Percentiles rank a stretch among this genome's conserved stretches.
phyloP scores from a whole-genome alignment of 2,797 vertebrate genomes.

The Gadopsis marmoratus region DNA sequence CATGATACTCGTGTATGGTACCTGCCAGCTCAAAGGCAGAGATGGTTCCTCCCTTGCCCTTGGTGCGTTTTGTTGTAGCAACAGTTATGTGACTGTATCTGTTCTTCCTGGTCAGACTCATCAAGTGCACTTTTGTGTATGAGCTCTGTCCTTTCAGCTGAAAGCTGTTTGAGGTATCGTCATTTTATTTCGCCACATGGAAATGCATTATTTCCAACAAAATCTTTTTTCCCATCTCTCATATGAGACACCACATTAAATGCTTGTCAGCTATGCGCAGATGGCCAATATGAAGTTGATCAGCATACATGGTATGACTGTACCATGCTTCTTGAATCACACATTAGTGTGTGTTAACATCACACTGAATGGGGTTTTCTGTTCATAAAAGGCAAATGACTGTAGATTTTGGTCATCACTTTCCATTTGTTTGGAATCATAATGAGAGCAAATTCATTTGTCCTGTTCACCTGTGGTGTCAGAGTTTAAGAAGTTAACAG shows the following conservation, averaged over 20 bases:
- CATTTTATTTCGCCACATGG: no score
- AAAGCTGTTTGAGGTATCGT: no score
- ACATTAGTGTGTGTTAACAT: constrained; percentile 4
- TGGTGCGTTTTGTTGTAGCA: no score
- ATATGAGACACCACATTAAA: constrained; percentile 31
- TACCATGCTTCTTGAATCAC: constrained; percentile 17
- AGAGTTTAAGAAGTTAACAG: neutral
- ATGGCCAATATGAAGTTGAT: constrained; percentile 26
- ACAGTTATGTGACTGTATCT: no score
- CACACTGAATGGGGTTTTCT: neutral
- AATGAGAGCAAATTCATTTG: neutral
- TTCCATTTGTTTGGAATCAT: constrained; percentile 1
- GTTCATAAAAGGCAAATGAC: neutral
- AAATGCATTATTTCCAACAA: no score
- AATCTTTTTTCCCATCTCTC: constrained; percentile 7
- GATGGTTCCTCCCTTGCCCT: no score
- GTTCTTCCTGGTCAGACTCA: no score
- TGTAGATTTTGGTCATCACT: neutral
- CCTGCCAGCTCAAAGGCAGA: no score
- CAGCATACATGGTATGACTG: constrained; percentile 17
- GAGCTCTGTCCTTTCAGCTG: no score
- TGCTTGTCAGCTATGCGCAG: constrained; percentile 7
- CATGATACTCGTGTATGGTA: no score
- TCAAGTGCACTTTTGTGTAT: no score
- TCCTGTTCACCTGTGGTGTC: neutral